These are phyloP conservation scores for Chloroceryle aenea DNA, from an alignment of 2,113 vertebrate genomes.

Conservation along the genomic window DNA sequence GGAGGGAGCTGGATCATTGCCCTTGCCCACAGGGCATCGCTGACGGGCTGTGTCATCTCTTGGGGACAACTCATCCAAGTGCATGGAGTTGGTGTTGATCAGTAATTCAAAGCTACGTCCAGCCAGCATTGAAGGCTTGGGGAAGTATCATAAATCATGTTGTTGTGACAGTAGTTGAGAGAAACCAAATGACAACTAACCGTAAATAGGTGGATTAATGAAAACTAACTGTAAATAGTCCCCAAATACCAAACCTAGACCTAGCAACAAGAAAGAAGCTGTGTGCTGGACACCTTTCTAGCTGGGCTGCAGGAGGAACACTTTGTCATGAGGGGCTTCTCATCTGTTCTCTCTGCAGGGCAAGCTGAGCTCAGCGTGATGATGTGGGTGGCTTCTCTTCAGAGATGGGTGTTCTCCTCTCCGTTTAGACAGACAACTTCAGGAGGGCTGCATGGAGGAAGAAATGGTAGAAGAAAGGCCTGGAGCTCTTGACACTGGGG, in stretches of 20 bases:
- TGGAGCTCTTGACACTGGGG: neutral
- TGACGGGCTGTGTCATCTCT: neutral
- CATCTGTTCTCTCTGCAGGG: neutral
- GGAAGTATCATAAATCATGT: no score
- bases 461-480: neutral
- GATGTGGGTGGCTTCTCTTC: neutral
- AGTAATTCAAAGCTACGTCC: neutral
- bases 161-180: neutral
- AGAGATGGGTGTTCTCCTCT: neutral
- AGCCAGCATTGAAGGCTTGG: neutral
- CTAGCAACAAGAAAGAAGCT: neutral
- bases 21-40: neutral
- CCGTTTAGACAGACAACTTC: neutral
- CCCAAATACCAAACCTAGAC: neutral
- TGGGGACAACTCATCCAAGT: neutral
- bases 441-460: rapidly evolving
- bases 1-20: neutral
- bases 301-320: neutral
- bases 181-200: neutral
- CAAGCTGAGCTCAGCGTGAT: neutral
- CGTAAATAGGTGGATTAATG: neutral
- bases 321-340: neutral
- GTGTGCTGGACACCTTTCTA: neutral
- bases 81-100: neutral
- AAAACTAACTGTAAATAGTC: neutral